These are phyloP conservation scores for Neuroterus valhalla DNA, from an alignment of 1,140 invertebrate genomes.

Conservation along the genomic window DNA sequence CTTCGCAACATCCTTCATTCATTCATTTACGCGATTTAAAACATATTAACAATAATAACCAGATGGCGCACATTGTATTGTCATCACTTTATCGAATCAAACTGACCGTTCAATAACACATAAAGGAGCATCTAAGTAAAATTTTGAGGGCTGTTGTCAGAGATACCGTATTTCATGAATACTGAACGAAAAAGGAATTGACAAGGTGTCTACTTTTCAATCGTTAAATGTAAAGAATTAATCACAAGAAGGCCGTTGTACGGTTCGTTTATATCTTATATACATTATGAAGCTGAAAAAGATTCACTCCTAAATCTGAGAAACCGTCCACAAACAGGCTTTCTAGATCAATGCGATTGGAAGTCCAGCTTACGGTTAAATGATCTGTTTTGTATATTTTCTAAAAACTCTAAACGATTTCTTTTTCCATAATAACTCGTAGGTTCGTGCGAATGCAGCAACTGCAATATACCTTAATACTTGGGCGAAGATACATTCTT, in stretches of 20 bases:
- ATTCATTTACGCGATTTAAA: conserved; percentile 13
- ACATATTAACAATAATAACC: conserved; percentile 17
- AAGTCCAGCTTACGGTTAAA: too few species aligned
- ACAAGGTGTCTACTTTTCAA: too few species aligned
- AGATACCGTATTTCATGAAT: not conserved
- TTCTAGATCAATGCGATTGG: too few species aligned
- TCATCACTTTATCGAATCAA: conserved; percentile 19
- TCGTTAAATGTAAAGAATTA: too few species aligned
- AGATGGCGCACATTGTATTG: conserved; percentile 22
- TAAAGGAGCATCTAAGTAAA: not conserved
- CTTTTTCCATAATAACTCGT: not conserved
- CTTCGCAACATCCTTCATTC: conserved; percentile 7
- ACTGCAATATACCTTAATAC: not conserved
- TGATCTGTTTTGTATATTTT: too few species aligned
- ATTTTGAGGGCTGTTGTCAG: not conserved
- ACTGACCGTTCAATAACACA: not conserved
- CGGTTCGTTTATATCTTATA: too few species aligned
- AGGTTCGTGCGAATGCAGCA: conserved; percentile 21
- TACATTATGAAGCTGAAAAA: too few species aligned
- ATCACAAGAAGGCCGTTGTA: too few species aligned
- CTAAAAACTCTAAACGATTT: not conserved
- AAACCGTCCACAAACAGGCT: too few species aligned
- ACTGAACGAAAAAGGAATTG: too few species aligned
- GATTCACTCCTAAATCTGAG: too few species aligned
- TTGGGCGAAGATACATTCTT: not conserved